Percentiles rank a stretch among this genome's conserved stretches.
Evolutionary conservation across 2,797 vertebrate genomes (phyloP).

Genomic region (Dendrocincla fuliginosa): DNA sequence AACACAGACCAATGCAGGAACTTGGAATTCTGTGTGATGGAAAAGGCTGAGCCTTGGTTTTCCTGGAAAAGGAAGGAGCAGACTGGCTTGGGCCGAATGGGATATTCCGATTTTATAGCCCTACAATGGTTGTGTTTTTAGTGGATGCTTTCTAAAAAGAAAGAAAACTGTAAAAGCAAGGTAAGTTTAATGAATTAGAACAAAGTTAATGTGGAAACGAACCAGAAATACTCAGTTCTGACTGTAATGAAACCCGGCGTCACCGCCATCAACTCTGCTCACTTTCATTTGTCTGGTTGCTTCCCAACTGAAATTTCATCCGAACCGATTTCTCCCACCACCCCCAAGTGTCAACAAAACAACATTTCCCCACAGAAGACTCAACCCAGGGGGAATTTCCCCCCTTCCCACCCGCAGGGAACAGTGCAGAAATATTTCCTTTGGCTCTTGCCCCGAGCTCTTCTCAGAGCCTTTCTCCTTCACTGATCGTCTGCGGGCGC

Average conservation of each 20-base stretch:
- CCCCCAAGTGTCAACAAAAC: neutral
- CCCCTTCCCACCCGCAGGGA: accelerated
- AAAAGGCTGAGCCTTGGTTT: neutral
- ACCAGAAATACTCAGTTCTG: neutral
- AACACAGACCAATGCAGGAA: accelerated
- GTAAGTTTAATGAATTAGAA: neutral
- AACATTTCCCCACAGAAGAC: neutral
- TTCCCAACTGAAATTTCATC: neutral
- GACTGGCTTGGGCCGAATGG: neutral
- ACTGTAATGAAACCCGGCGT: neutral
- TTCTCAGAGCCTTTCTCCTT: neutral
- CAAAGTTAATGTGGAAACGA: neutral
- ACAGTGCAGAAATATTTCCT: neutral
- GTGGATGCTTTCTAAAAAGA: neutral
- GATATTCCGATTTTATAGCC: neutral
- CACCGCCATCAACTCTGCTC: neutral
- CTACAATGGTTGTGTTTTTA: neutral
- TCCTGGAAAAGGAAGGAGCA: neutral
- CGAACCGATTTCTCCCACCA: neutral
- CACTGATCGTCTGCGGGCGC: neutral
- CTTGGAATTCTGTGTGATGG: neutral
- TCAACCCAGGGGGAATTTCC: neutral
- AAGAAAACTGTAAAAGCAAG: neutral
- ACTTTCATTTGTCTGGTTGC: neutral
- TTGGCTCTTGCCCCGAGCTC: neutral